Percentiles rank a stretch among this genome's conserved stretches.
phyloP scores from a whole-genome alignment of 2,888 invertebrate genomes.

The Junonia oenone region DNA sequence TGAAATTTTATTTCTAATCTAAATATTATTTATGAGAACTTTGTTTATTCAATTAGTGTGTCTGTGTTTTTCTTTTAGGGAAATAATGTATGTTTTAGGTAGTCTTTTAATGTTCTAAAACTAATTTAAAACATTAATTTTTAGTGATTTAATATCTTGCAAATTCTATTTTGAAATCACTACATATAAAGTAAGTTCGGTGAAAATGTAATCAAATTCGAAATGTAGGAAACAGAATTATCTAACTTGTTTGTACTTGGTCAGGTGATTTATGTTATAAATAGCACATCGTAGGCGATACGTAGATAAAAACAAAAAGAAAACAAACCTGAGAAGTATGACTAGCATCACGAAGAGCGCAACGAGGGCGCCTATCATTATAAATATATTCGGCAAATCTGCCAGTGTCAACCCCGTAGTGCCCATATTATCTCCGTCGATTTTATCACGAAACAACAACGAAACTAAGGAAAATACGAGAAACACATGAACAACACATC shows the following conservation, averaged over 20 bases:
- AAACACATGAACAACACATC: conserved; percentile 45
- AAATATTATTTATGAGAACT: no score
- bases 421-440: conserved; percentile 48
- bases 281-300: neutral
- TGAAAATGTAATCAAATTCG: neutral
- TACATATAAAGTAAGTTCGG: neutral
- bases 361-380: conserved; percentile 85
- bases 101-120: no score
- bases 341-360: conserved; percentile 87
- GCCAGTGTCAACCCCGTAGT: conserved; percentile 82
- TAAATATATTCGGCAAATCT: conserved; percentile 87
- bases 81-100: no score
- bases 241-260: neutral
- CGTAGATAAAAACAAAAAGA: conserved; percentile 3
- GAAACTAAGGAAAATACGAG: conserved; percentile 41
- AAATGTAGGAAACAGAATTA: neutral
- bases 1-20: no score
- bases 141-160: neutral
- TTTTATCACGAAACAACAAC: conserved; percentile 44
- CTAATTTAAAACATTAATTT: no score
- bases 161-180: neutral
- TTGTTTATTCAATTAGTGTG: no score
- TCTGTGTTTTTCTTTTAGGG: no score
- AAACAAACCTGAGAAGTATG: conserved; percentile 84
- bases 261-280: conserved; percentile 6